These are phyloP conservation scores for Alouatta palliata DNA, from an alignment of 2,113 vertebrate species.

Conservation along the genomic window DNA sequence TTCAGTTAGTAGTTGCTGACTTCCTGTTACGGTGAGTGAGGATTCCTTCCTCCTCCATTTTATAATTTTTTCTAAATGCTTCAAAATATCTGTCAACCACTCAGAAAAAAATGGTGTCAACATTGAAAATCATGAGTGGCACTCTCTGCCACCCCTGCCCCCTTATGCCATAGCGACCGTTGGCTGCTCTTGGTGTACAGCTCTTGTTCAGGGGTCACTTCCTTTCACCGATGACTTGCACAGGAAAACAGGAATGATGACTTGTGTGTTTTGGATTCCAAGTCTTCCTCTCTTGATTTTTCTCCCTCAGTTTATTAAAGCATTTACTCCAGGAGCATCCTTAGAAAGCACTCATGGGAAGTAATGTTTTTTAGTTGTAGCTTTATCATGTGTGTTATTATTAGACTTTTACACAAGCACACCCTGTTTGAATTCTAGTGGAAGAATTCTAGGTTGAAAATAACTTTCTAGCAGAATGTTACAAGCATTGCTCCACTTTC, in stretches of 20 bases:
- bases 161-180: too few relatives aligned
- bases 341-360: neutral
- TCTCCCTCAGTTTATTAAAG: neutral
- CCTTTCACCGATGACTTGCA: neutral
- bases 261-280: neutral
- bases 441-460: neutral
- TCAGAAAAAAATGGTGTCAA: neutral
- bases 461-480: neutral
- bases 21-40: neutral
- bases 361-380: neutral
- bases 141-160: neutral
- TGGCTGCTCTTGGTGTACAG: neutral
- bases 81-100: neutral
- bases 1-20: slow-evolving; percentile 16
- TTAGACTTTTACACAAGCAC: neutral
- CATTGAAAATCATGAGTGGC: neutral
- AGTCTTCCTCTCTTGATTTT: neutral
- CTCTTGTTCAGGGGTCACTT: neutral
- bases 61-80: neutral
- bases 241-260: neutral
- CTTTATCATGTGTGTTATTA: neutral
- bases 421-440: neutral
- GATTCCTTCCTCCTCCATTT: neutral
- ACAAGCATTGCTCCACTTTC: neutral
- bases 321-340: neutral